Base-by-base conservation (phyloP, 2,797 vertebrate genomes). In the Zenarchopterus dispar region DNA sequence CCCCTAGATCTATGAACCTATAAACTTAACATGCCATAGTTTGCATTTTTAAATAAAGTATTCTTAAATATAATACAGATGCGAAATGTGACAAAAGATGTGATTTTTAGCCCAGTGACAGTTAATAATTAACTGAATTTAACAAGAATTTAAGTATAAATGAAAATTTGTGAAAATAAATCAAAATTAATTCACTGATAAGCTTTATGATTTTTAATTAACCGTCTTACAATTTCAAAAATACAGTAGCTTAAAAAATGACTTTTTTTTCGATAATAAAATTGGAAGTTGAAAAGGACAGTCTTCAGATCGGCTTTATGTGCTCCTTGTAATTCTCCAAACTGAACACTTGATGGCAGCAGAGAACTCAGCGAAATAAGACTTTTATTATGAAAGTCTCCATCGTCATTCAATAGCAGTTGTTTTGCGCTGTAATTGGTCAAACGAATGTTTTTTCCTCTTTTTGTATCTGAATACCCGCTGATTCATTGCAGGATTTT, bases 281-380 rank as follows among this genome's bases (percentile, higher is more conserved):
- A 39, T 13, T 1, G 5, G 4, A 39, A 5, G 5, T 3, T 15
- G 2, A 4, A 16, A 39, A 39, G 13, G 13, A 15, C 36, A n/a
- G n/a, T 4, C 21, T 9, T 2, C 4, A 50, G 16, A 31, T 13
- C 15, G n/a, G 8, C 15, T 8, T 4, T 44, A 5, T 24, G 2
- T 39, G 2, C 13, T 11, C 24, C 9, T 24, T 68, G 75, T 65
- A 3, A 47, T 44, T 64, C 21, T 1, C 18, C n/a, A 9, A 8
- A 10, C 3, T 28, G 36, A 39, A 2, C 77, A 63, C 57, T 45
- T 79, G 83, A 59, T 62, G 68, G 79, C 56, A 17, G 9, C 45
- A 81, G 8, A 73, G 18, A 16, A 11, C 18, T 19, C 6, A 19
- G 2, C 42, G 36, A 41, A 59, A 47, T 19, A 0, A 16, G 17